A percentile compares a stretch with the other conserved stretches of the same genome.
Evolutionary conservation across 2,888 invertebrate genomes (phyloP).

Genomic region (Litoditis marina): DNA sequence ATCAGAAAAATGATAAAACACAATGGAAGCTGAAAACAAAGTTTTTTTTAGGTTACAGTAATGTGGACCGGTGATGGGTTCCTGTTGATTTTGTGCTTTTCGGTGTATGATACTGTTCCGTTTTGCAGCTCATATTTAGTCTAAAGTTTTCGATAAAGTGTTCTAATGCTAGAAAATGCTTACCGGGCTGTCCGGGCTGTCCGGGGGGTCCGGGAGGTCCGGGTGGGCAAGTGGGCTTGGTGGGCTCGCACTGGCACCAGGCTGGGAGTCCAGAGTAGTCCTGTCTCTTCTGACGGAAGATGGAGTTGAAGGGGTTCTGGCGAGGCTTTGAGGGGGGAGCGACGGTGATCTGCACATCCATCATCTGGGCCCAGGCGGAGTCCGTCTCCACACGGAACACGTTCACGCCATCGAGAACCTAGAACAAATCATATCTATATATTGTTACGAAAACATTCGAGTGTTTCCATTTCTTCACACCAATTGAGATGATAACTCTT

Average conservation of each 20-base stretch:
- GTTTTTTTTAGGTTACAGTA: too few relatives aligned
- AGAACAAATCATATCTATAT: slow-evolving; percentile 2
- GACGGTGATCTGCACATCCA: slow-evolving; percentile 50
- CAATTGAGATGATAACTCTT: too few relatives aligned
- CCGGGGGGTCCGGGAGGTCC: slow-evolving; percentile 49
- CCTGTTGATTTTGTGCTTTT: not conserved
- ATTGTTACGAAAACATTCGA: too few relatives aligned
- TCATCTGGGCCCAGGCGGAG: slow-evolving; percentile 50
- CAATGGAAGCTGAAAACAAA: too few relatives aligned
- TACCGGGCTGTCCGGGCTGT: slow-evolving; percentile 43
- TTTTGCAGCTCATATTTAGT: too few relatives aligned
- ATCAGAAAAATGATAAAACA: too few relatives aligned
- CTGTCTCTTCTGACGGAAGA: slow-evolving; percentile 49
- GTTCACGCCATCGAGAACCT: slow-evolving; percentile 47
- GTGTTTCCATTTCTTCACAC: too few relatives aligned
- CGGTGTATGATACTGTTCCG: not conserved
- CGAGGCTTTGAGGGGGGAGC: slow-evolving; percentile 52
- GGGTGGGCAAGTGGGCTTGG: slow-evolving; percentile 46
- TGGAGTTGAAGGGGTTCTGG: slow-evolving; percentile 42
- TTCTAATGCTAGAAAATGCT: not conserved
- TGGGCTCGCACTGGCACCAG: slow-evolving; percentile 48
- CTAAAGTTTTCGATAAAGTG: too few relatives aligned
- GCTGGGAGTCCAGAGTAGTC: slow-evolving; percentile 44
- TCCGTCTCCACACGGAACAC: slow-evolving; percentile 51
- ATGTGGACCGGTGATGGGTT: too few relatives aligned